These are phyloP conservation scores for Homarus gammarus DNA, from an alignment of 2,888 invertebrate species.

Conservation along the genomic window DNA sequence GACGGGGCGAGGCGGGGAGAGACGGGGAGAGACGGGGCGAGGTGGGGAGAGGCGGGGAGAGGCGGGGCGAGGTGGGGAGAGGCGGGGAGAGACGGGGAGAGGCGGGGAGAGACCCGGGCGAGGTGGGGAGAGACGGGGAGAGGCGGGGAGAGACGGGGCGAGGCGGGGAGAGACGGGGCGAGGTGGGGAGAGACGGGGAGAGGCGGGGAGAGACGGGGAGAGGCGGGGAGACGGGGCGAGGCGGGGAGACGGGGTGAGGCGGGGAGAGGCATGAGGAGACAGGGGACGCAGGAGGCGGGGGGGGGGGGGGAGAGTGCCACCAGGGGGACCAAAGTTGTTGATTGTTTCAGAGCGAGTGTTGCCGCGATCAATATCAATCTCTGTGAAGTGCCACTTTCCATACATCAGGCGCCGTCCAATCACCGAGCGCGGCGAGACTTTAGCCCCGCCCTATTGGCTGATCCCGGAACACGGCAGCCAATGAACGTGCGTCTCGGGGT, in stretches of 20 bases:
- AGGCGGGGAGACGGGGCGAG: not conserved
- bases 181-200: not conserved
- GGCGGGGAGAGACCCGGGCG: not conserved
- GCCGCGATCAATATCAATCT: slow-evolving; percentile 75
- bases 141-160: slow-evolving; percentile 17
- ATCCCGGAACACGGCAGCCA: slow-evolving; percentile 63
- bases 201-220: slow-evolving; percentile 1
- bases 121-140: slow-evolving; percentile 16
- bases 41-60: slow-evolving; percentile 30
- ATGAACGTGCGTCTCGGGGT: slow-evolving; percentile 54
- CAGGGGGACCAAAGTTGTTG: slow-evolving; percentile 72
- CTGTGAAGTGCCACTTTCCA: slow-evolving; percentile 76
- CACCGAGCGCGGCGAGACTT: slow-evolving; percentile 38
- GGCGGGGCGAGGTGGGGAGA: no score
- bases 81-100: not conserved
- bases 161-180: slow-evolving; percentile 13
- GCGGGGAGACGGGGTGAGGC: not conserved
- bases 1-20: not conserved
- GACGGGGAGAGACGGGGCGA: not conserved
- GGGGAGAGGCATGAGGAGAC: not conserved
- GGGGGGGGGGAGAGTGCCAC: slow-evolving; percentile 37
- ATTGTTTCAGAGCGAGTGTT: slow-evolving; percentile 75
- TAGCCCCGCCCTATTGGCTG: slow-evolving; percentile 72
- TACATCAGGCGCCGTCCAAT: slow-evolving; percentile 75
- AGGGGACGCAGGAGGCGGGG: not conserved